Evolutionary conservation across 2,113 vertebrate species (phyloP).

Genomic region (Empidonax alnorum): DNA sequence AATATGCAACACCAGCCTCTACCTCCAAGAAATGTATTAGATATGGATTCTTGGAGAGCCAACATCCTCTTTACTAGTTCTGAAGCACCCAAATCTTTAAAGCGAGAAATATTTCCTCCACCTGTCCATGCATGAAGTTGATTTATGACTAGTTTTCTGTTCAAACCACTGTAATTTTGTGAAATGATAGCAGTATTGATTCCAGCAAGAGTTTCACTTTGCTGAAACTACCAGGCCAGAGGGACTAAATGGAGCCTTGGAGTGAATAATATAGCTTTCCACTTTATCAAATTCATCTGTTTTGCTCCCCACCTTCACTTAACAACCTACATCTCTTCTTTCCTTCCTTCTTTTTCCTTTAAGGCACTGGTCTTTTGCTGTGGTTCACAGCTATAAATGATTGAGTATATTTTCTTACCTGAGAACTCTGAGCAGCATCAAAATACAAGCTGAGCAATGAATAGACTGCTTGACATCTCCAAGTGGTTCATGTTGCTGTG

Average conservation of each 20-base stretch:
- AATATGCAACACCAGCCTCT: neutral
- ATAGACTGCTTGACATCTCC: neutral
- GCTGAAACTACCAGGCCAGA: conserved; percentile 77
- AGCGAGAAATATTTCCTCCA: conserved; percentile 50
- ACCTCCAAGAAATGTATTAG: neutral
- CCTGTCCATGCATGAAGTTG: conserved; percentile 59
- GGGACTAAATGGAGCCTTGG: conserved; percentile 65
- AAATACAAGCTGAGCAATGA: conserved; percentile 16
- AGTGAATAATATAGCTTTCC: conserved; percentile 67
- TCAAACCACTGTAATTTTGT: conserved; percentile 82
- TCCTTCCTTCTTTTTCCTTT: neutral
- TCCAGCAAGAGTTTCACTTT: conserved; percentile 82
- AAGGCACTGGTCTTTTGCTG: conserved; percentile 2
- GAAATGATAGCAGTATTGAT: conserved; percentile 89
- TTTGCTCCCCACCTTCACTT: conserved; percentile 61
- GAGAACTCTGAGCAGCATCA: conserved; percentile 10
- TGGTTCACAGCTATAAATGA: neutral
- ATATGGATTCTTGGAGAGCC: neutral
- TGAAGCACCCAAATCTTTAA: neutral
- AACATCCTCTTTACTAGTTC: neutral
- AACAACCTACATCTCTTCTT: conserved; percentile 52
- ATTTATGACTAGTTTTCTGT: conserved; percentile 81
- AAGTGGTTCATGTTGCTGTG: neutral
- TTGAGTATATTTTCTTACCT: neutral
- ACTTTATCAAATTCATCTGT: conserved; percentile 69